Conservation (phyloP, 1,140 invertebrate species). For the Apocrypta bakeri region DNA sequence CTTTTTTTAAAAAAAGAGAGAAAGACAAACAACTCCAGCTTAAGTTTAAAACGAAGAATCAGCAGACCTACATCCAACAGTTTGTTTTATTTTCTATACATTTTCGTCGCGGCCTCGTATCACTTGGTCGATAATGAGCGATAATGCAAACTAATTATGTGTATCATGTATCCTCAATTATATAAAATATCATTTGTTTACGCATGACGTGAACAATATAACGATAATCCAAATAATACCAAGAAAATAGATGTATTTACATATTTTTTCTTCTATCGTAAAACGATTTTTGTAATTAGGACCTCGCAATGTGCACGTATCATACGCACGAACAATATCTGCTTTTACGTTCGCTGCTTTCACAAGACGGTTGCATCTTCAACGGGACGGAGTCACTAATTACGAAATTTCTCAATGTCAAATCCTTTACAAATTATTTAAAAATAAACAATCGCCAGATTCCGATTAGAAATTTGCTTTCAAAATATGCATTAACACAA, state of each 20-base stretch:
- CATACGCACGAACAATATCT: neutral
- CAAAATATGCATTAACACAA: too few relatives aligned
- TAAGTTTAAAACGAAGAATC: conserved; percentile 32
- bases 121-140: neutral
- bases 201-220: conserved; percentile 24
- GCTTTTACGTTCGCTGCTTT: neutral
- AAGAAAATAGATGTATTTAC: neutral
- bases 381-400: neutral
- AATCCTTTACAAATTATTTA: neutral
- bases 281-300: neutral
- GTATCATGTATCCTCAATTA: conserved; percentile 21
- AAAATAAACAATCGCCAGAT: neutral
- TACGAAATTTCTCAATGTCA: neutral
- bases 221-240: neutral
- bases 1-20: conserved; percentile 12
- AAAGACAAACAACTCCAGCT: conserved; percentile 10
- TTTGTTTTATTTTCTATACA: conserved; percentile 36
- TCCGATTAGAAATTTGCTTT: too few relatives aligned
- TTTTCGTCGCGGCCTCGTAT: conserved; percentile 31
- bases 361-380: neutral
- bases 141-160: conserved; percentile 21
- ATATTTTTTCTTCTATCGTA: conserved; percentile 1
- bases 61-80: conserved; percentile 16
- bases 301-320: neutral
- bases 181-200: conserved; percentile 29